Conservation (phyloP, 2,113 vertebrate genomes). For the Ageneiosus marmoratus region DNA sequence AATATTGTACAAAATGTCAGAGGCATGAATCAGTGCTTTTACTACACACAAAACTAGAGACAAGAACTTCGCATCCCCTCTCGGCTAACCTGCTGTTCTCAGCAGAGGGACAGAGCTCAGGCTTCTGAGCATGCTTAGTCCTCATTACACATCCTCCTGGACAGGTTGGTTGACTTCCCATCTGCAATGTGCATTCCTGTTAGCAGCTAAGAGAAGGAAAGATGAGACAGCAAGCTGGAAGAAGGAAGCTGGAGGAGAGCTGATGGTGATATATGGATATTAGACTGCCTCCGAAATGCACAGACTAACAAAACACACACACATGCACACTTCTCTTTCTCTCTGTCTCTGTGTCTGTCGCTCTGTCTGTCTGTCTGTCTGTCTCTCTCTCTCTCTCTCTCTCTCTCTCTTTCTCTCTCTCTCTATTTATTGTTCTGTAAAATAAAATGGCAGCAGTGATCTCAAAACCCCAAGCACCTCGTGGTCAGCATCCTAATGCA, state of each 20-base stretch:
- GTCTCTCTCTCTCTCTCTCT: constrained; percentile 1
- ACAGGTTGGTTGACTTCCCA: constrained; percentile 34
- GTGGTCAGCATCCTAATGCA: constrained; percentile 39
- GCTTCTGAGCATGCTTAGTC: constrained; percentile 10
- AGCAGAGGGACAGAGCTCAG: not conserved
- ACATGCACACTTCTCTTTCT: not conserved
- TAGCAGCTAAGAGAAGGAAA: constrained; percentile 12
- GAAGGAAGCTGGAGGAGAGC: constrained; percentile 24
- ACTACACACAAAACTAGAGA: not conserved
- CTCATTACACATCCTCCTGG: constrained; percentile 9
- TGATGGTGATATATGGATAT: constrained; percentile 38
- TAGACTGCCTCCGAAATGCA: constrained; percentile 11
- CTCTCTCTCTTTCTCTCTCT: not conserved
- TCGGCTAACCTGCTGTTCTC: constrained; percentile 13
- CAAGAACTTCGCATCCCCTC: not conserved
- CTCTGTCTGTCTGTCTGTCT: not conserved
- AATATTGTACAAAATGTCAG: not conserved
- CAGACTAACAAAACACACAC: constrained; percentile 5
- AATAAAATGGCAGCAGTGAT: constrained; percentile 14
- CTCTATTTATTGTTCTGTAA: constrained; percentile 32
- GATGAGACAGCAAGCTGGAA: constrained; percentile 17
- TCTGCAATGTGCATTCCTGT: constrained; percentile 29
- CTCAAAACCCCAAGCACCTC: constrained; percentile 6
- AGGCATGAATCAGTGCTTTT: not conserved
- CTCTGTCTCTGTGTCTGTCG: not conserved